Evolutionary conservation across 2,888 invertebrate genomes (phyloP).

Genomic region (Oxytorus armatus): DNA sequence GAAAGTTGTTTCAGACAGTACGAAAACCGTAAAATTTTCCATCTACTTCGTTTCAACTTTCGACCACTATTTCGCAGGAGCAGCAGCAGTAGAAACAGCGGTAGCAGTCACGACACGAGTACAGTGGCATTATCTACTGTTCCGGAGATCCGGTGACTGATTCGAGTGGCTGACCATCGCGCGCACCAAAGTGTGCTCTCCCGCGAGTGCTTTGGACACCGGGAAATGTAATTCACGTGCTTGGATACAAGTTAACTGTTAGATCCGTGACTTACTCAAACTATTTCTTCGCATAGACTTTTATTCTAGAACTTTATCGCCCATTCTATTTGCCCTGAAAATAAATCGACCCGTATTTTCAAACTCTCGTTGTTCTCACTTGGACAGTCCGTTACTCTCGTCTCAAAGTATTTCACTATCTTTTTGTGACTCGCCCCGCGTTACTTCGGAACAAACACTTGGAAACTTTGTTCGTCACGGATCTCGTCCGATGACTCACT

Average conservation of each 20-base stretch:
- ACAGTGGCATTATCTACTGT: conserved; percentile 49
- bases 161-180: conserved; percentile 65
- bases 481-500: conserved; percentile 43
- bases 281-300: conserved; percentile 4
- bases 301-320: too few relatives aligned
- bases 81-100: not conserved
- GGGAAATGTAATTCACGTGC: conserved; percentile 65
- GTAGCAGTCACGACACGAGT: not conserved
- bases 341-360: too few relatives aligned
- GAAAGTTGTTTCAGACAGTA: too few relatives aligned
- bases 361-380: too few relatives aligned
- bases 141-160: conserved; percentile 67
- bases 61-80: too few relatives aligned
- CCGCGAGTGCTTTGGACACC: conserved; percentile 46
- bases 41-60: not conserved
- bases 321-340: too few relatives aligned
- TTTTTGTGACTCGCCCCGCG: conserved; percentile 27
- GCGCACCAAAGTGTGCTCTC: conserved; percentile 27
- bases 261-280: conserved; percentile 41
- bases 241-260: conserved; percentile 55
- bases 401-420: conserved; percentile 24
- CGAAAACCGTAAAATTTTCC: too few relatives aligned
- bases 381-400: not conserved
- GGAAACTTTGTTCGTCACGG: conserved; percentile 34
- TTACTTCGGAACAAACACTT: conserved; percentile 39